Percentiles rank a stretch among this genome's conserved stretches.
These are phyloP conservation scores for Nansenia antarctica DNA, from an alignment of 2,113 vertebrate species.

Conservation along the genomic window DNA sequence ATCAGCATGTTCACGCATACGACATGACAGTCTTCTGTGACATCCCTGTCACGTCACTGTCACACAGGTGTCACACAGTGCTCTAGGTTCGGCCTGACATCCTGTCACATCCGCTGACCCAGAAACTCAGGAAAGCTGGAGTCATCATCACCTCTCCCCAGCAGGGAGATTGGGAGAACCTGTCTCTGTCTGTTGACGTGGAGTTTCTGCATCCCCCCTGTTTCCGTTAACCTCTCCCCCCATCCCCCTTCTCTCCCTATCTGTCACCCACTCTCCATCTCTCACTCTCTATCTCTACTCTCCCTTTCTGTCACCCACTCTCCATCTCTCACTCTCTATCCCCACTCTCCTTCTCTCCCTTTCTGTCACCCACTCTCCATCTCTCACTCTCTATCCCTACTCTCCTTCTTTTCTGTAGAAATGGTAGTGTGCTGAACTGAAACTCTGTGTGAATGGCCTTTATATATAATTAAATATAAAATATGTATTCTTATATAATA, in stretches of 20 bases:
- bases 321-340: conserved; percentile 11
- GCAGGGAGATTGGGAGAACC: no score
- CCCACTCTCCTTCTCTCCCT: conserved; percentile 31
- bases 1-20: not conserved
- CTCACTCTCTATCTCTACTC: conserved; percentile 8
- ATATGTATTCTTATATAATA: no score
- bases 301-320: conserved; percentile 27
- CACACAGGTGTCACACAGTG: conserved; percentile 36
- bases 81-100: conserved; percentile 8
- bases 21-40: not conserved
- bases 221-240: not conserved
- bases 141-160: conserved; percentile 38
- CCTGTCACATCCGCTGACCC: conserved; percentile 57
- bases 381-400: conserved; percentile 6
- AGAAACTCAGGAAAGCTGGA: conserved; percentile 16
- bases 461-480: no score
- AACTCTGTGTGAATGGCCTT: conserved; percentile 66
- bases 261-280: not conserved
- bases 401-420: no score
- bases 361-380: conserved; percentile 19
- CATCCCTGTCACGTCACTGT: conserved; percentile 16
- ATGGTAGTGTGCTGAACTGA: conserved; percentile 46
- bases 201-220: not conserved
- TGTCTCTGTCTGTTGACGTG: not conserved
- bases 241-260: not conserved